phyloP scores from a whole-genome alignment of 1,140 invertebrate genomes.

The Metopolophium dirhodum region DNA sequence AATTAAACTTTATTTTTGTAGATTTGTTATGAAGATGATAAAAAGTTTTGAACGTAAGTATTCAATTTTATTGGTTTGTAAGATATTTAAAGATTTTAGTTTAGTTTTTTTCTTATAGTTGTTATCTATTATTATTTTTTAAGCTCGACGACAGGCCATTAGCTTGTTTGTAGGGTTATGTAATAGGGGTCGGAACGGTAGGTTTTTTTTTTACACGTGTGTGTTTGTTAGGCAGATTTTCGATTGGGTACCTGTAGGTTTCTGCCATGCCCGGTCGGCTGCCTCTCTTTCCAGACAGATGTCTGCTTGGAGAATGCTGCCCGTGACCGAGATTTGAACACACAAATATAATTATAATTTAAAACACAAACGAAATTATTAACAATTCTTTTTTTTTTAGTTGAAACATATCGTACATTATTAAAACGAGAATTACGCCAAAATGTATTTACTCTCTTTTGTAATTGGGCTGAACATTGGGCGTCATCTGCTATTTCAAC shows the following conservation, averaged over 20 bases:
- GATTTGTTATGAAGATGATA: slow-evolving; percentile 92
- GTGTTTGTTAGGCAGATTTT: too few species aligned
- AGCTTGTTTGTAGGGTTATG: too few species aligned
- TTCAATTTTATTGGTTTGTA: slow-evolving; percentile 37
- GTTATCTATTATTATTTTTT: too few species aligned
- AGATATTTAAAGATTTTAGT: background rate
- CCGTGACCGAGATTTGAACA: too few species aligned
- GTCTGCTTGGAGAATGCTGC: too few species aligned
- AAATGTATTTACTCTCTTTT: slow-evolving; percentile 90
- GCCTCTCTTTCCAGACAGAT: too few species aligned
- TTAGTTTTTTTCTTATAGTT: background rate
- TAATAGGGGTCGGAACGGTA: too few species aligned
- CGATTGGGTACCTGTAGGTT: too few species aligned
- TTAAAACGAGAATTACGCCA: slow-evolving; percentile 85
- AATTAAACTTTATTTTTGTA: slow-evolving; percentile 92
- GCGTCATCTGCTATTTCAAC: slow-evolving; percentile 58
- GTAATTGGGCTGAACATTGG: slow-evolving; percentile 89
- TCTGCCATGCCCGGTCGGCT: too few species aligned
- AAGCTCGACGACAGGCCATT: too few species aligned
- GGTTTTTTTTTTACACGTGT: too few species aligned
- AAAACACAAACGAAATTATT: background rate
- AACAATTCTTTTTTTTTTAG: slow-evolving; percentile 71
- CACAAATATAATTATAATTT: too few species aligned
- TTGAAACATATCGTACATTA: slow-evolving; percentile 84
- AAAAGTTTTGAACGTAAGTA: slow-evolving; percentile 86